Evolutionary conservation across 2,797 vertebrate species (phyloP).

Genomic region (Macropus fuliginosus): DNA sequence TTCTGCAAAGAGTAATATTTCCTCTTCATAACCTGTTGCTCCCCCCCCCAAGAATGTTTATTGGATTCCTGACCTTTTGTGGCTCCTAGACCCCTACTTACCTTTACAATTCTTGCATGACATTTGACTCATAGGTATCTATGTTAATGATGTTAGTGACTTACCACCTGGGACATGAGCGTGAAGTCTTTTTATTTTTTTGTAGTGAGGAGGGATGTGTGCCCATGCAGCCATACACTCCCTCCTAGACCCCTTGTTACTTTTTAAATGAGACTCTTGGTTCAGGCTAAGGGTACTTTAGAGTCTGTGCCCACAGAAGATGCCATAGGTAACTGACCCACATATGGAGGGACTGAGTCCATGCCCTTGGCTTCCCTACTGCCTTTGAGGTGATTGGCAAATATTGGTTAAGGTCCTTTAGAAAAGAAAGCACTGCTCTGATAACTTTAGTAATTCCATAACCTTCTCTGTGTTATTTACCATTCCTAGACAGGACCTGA

Average conservation of each 20-base stretch:
- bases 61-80: not conserved
- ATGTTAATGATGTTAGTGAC: not conserved
- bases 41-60: constrained; percentile 18
- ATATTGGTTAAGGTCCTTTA: not conserved
- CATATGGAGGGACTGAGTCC: not conserved
- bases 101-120: not conserved
- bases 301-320: not conserved
- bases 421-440: not conserved
- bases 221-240: not conserved
- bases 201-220: not conserved
- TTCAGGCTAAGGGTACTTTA: not conserved
- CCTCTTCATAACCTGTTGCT: not conserved
- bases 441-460: not conserved
- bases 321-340: not conserved
- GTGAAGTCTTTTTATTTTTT: not conserved
- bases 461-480: not conserved
- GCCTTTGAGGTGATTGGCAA: not conserved
- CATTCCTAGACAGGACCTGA: not conserved
- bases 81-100: not conserved
- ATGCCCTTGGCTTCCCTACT: not conserved
- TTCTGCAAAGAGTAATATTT: not conserved
- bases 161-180: not conserved
- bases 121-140: not conserved
- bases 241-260: not conserved
- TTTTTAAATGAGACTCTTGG: not conserved